These are phyloP conservation scores for Antrozous pallidus DNA, from an alignment of 2,797 vertebrate genomes.

Conservation along the genomic window DNA sequence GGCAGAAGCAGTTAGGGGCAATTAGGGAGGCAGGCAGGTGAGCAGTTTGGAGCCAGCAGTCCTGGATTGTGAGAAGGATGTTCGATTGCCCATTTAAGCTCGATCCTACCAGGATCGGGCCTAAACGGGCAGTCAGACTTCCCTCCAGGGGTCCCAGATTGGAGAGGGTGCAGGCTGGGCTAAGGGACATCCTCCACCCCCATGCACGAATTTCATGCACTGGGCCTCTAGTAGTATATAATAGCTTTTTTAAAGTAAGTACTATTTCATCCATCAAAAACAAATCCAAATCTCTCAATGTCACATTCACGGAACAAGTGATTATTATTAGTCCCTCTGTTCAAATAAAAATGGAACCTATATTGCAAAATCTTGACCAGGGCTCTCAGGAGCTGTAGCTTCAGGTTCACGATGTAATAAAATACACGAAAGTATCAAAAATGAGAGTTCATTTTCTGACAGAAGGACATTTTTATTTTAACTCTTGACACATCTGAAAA, in stretches of 20 bases:
- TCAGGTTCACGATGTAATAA: conserved; percentile 53
- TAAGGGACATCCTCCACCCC: too few relatives aligned
- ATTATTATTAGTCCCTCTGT: conserved; percentile 41
- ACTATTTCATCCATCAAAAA: conserved; percentile 40
- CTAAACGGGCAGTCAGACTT: too few relatives aligned
- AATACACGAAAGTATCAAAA: conserved; percentile 46
- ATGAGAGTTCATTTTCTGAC: conserved; percentile 34
- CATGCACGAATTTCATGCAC: too few relatives aligned
- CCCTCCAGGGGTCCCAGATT: too few relatives aligned
- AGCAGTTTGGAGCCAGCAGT: too few relatives aligned
- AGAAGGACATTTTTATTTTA: conserved; percentile 54
- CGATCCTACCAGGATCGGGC: too few relatives aligned
- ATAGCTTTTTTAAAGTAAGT: conserved; percentile 27
- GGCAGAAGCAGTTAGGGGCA: too few relatives aligned
- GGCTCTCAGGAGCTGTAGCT: conserved; percentile 21
- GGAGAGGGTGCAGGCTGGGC: too few relatives aligned
- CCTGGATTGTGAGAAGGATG: too few relatives aligned
- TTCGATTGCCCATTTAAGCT: too few relatives aligned
- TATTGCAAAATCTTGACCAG: conserved; percentile 25
- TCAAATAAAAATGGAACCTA: conserved; percentile 60
- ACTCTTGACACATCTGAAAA: conserved; percentile 31
- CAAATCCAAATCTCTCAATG: conserved; percentile 57
- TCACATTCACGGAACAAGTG: neutral
- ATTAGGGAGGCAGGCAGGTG: too few relatives aligned
- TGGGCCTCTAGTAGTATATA: too few relatives aligned